Evolutionary conservation across 2,888 invertebrate genomes (phyloP).

Genomic region (Xestia ashworthii): DNA sequence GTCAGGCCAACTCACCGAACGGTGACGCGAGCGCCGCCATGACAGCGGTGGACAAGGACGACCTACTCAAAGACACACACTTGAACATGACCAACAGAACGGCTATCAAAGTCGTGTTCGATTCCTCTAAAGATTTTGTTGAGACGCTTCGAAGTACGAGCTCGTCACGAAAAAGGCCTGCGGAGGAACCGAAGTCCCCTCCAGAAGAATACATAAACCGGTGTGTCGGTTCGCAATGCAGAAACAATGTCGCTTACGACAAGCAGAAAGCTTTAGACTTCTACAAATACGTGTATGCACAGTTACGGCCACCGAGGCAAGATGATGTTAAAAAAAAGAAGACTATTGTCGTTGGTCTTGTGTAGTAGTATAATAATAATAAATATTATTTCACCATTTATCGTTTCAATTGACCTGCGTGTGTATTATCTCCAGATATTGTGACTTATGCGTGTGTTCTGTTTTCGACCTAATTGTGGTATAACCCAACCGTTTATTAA

Average conservation of each 20-base stretch:
- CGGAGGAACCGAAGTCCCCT: slow-evolving; percentile 72
- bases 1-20: slow-evolving; percentile 81
- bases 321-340: slow-evolving; percentile 76
- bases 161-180: slow-evolving; percentile 72
- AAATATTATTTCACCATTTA: slow-evolving; percentile 60
- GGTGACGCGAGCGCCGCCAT: slow-evolving; percentile 82
- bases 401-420: slow-evolving; percentile 57
- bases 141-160: slow-evolving; percentile 84
- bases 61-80: slow-evolving; percentile 80
- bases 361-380: slow-evolving; percentile 53
- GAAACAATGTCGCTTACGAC: slow-evolving; percentile 82
- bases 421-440: slow-evolving; percentile 26
- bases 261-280: slow-evolving; percentile 87
- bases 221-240: slow-evolving; percentile 81
- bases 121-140: slow-evolving; percentile 86
- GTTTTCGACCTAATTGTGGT: neutral
- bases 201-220: slow-evolving; percentile 79
- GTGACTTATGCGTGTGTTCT: slow-evolving; percentile 23
- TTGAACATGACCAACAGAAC: slow-evolving; percentile 86
- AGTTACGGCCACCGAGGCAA: slow-evolving; percentile 81
- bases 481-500: neutral
- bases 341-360: slow-evolving; percentile 63
- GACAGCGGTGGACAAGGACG: slow-evolving; percentile 84
- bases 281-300: slow-evolving; percentile 88
- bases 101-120: slow-evolving; percentile 85